A percentile compares a stretch with the other conserved stretches of the same genome.
Evolutionary conservation across 2,888 invertebrate genomes (phyloP).

Genomic region (Sarcophaga caerulescens): DNA sequence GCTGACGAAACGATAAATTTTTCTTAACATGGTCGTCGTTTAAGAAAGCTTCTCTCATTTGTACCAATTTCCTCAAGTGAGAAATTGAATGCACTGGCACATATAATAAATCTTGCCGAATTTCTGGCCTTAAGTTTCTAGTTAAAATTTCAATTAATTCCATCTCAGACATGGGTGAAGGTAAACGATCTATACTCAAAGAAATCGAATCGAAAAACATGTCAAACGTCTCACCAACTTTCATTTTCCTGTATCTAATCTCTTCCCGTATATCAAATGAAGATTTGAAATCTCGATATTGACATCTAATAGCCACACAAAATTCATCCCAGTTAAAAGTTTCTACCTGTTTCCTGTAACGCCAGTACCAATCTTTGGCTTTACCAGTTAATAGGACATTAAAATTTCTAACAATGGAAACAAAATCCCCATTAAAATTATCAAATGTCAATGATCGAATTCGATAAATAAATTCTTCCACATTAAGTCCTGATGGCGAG

Average conservation of each 20-base stretch:
- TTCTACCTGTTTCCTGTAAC: slow-evolving; percentile 33
- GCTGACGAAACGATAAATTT: background rate
- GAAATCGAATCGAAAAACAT: slow-evolving; percentile 12
- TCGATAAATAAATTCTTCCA: slow-evolving; percentile 22
- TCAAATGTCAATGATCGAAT: slow-evolving; percentile 4
- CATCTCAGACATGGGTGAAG: background rate
- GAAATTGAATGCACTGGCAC: slow-evolving; percentile 2
- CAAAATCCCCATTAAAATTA: slow-evolving; percentile 5
- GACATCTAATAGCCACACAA: too few species aligned
- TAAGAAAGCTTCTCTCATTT: slow-evolving; percentile 16
- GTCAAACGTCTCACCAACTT: slow-evolving; percentile 3
- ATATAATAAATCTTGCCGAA: background rate
- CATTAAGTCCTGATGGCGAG: background rate
- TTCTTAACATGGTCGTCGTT: slow-evolving; percentile 12
- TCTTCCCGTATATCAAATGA: too few species aligned
- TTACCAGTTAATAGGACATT: slow-evolving; percentile 25
- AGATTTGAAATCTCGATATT: too few species aligned
- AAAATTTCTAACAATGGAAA: background rate
- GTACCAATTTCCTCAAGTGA: slow-evolving; percentile 1
- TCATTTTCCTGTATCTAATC: slow-evolving; percentile 40
- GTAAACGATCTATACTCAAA: slow-evolving; percentile 9
- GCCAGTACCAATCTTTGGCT: slow-evolving; percentile 55
- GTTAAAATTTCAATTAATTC: slow-evolving; percentile 16
- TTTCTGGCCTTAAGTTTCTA: background rate
- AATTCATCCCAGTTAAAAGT: background rate